Evolutionary conservation across 2,797 vertebrate genomes (phyloP), one percentile per base, ranked within the genome.

Genomic region (Danionella dracula): DNA sequence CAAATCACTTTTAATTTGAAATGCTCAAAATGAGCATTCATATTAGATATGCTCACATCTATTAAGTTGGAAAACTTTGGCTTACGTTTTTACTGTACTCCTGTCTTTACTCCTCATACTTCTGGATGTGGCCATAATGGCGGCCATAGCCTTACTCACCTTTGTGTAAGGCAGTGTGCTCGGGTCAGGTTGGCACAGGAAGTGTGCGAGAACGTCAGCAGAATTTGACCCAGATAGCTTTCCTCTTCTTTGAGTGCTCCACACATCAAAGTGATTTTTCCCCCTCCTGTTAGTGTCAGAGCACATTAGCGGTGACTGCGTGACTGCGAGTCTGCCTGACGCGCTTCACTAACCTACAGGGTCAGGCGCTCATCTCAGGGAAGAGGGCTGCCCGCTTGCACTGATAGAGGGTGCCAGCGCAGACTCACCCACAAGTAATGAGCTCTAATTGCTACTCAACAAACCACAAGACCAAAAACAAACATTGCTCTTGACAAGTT

Each of bases 201-300:
- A 54, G 61, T 61, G 70, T 55, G 27, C 32, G 21, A 61, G 51
- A 49, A 49, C 58, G 57, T 67, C 63, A 72, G 56, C 70, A 50
- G 70, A 72, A 72, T 72, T 66, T 66, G 62, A 61, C 63, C 70
- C 70, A 67, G 56, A 72, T 55, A 66, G 70, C 70, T 61, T 55
- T 72, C 64, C 34, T 66, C 56, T 62, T 41, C 56, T 66, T 72
- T 61, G 41, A 61, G 57, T 61, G 45, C 58, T 53, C 63, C 56
- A 66, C 70, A 72, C 70, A 72, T 72, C 56, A 72, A 72, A 72
- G 48, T 49, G 55, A 61, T 61, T 55, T 56, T 61, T 46, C 41
- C 62, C 69, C 61, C 62, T 61, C 56, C 56, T 59, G 57, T 60
- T 55, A 61, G 56, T 67, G 70, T 72, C 70, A 61, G 63, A 55